Conservation (phyloP, 2,113 vertebrate genomes). For the Vidua chalybeata region DNA sequence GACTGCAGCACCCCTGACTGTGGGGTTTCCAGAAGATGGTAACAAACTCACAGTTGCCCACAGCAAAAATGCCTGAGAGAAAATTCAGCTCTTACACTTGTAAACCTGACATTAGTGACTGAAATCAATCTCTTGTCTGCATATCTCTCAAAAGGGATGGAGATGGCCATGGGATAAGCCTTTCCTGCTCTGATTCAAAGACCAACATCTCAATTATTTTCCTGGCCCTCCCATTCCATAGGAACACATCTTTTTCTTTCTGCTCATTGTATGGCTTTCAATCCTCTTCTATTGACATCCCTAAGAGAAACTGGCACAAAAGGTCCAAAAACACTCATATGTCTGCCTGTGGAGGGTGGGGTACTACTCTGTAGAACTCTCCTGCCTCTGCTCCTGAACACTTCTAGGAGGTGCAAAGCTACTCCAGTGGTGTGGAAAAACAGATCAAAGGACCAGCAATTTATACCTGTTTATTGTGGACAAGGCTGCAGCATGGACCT, state of each 20-base stretch:
- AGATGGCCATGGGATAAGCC: neutral
- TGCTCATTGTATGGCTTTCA: neutral
- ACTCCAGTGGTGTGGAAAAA: neutral
- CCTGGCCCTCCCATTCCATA: neutral
- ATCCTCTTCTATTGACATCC: neutral
- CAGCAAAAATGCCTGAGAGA: neutral
- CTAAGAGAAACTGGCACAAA: neutral
- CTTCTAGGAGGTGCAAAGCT: neutral
- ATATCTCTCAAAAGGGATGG: neutral
- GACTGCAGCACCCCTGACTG: neutral
- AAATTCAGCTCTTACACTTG: neutral
- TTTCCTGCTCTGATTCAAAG: neutral
- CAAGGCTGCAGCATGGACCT: neutral
- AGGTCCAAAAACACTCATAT: neutral
- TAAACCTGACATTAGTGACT: neutral
- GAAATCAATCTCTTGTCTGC: neutral
- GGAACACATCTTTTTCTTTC: neutral
- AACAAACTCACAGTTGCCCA: neutral
- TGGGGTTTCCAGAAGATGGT: neutral
- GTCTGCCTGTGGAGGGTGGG: neutral
- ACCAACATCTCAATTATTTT: neutral
- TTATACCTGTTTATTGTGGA: neutral
- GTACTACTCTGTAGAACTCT: neutral
- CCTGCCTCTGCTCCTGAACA: neutral
- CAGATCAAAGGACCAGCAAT: neutral